These are phyloP conservation scores for Megathymus violae DNA, from an alignment of 1,140 invertebrate species.

Conservation along the genomic window DNA sequence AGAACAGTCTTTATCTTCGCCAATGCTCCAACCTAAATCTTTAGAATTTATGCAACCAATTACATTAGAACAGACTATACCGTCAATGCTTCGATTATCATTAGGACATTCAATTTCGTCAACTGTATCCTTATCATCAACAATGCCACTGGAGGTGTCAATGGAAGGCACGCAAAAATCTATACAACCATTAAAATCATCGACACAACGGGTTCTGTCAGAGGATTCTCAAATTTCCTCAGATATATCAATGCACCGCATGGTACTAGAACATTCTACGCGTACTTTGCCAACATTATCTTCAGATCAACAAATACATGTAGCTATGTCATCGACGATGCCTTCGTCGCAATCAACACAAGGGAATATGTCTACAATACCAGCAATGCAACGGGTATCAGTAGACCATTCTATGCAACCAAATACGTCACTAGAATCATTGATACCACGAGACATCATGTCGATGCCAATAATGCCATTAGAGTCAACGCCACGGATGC, in stretches of 20 bases:
- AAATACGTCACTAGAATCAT: background rate
- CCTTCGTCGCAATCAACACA: background rate
- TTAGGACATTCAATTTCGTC: background rate
- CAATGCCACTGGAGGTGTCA: background rate
- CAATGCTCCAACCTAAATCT: background rate
- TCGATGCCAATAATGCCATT: background rate
- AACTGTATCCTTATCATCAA: background rate
- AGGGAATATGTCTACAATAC: background rate
- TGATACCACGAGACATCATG: background rate
- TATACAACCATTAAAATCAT: background rate
- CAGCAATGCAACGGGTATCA: background rate
- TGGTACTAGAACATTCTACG: background rate
- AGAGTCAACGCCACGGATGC: background rate
- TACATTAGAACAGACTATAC: background rate
- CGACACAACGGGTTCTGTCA: background rate
- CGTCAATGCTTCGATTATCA: background rate
- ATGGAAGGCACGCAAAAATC: background rate
- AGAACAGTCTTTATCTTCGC: background rate
- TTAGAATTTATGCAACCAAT: background rate
- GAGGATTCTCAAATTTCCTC: background rate
- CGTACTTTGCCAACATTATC: background rate
- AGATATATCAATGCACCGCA: background rate
- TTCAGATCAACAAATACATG: background rate
- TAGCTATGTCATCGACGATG: background rate
- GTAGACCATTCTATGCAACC: background rate